Evolutionary conservation across 2,888 invertebrate species (phyloP), one percentile per base, ranked within the genome.

Genomic region (Caenorhabditis sp.): DNA sequence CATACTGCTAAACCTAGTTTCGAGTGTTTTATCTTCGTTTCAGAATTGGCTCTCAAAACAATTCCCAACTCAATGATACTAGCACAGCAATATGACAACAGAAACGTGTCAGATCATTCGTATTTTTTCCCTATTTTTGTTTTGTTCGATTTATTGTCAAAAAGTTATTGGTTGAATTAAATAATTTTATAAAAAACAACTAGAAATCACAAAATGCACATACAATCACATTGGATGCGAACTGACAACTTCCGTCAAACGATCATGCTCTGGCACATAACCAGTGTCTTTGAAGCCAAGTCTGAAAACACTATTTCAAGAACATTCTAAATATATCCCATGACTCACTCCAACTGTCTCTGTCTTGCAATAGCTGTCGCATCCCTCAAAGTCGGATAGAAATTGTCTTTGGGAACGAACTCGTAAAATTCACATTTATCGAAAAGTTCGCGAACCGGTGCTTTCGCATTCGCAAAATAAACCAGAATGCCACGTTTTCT

Each of bases 381-480:
- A 66, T 86, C 86, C 51, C 84, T 69, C 66, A 86, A 83, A 10
- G 86, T 85, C 36, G 86, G 86, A 58, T 86, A 86, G 74, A 86
- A 86, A 68, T 86, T 86, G 51, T 81, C 79, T 67, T 86, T 86
- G 3, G 84, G 78, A 14, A 87, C 84, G 58, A 77, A 81, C 24
- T 78, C 58, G 65, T 81, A 86, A 70, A 86, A 85, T 10, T 84
- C 82, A 54, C 79, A 81, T 60, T 74, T 77, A 26, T 83, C 82
- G 67, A 86, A 86, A 66, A 85, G 64, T 31, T 86, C 86, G 8
- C 86, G 70, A 1, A 86, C 85, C 0, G 86, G 82, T 0, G 86
- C 86, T 77, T 87, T 87, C 8, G 87, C 83, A 10, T 83, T 83
- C 1, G 87, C 86, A 69, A 87, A 87, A 65, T 88, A 88, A 12